Conservation (phyloP, 2,888 invertebrate genomes). For the Lathronympha strigana region DNA sequence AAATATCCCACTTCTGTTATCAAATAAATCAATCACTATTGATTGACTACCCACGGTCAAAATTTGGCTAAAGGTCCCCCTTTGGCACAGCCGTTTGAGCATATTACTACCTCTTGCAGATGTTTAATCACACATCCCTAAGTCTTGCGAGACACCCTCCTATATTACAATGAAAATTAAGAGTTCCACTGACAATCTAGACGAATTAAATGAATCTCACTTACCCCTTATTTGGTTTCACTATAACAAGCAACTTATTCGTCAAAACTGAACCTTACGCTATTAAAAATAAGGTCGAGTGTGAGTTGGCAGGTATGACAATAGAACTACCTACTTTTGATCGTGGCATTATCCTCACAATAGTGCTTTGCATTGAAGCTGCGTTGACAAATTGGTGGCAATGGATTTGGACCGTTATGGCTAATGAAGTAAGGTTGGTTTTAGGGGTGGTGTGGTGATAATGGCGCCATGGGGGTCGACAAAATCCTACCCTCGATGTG, state of each 20-base stretch:
- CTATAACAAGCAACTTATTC: conserved; percentile 45
- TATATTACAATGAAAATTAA: conserved; percentile 74
- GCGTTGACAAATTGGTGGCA: conserved; percentile 67
- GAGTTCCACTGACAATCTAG: conserved; percentile 76
- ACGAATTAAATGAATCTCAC: conserved; percentile 81
- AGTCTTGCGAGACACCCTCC: conserved; percentile 49
- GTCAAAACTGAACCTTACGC: conserved; percentile 51
- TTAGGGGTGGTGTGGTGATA: conserved; percentile 55
- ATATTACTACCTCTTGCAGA: conserved; percentile 29
- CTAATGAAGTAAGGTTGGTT: conserved; percentile 54
- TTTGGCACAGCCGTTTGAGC: conserved; percentile 21
- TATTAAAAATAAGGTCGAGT: conserved; percentile 46
- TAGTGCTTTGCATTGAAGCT: conserved; percentile 79
- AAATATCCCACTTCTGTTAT: background rate
- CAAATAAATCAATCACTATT: background rate
- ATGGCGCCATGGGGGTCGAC: conserved; percentile 78
- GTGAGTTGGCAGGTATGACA: conserved; percentile 54
- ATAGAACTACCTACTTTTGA: conserved; percentile 78
- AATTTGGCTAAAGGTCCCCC: conserved; percentile 2
- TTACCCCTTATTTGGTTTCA: conserved; percentile 70
- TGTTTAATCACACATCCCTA: conserved; percentile 42
- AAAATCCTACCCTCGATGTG: conserved; percentile 78
- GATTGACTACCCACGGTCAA: conserved; percentile 14
- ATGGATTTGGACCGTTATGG: conserved; percentile 55
- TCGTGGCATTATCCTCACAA: conserved; percentile 80